A percentile compares a stretch with the other conserved stretches of the same genome.
Evolutionary conservation across 2,797 vertebrate species (phyloP).

Genomic region (Pangasius macronema): DNA sequence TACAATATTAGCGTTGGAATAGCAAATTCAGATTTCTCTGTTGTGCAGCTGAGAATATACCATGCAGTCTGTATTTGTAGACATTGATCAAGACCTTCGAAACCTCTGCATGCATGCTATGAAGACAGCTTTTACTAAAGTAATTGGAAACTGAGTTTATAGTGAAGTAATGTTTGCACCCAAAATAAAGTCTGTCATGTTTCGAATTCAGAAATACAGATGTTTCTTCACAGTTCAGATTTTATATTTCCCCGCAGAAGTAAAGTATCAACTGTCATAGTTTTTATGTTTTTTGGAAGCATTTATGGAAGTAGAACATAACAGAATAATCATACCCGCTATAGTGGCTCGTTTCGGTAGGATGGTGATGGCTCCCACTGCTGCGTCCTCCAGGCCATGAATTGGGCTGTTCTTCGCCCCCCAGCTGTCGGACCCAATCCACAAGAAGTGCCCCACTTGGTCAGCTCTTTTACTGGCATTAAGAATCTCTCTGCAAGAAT

Average conservation of each 20-base stretch:
- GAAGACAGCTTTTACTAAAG: too few relatives aligned
- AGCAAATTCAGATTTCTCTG: neutral
- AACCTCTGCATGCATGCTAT: neutral
- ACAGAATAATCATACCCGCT: constrained; percentile 74
- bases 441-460: constrained; percentile 90
- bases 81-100: neutral
- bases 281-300: neutral
- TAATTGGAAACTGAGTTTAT: too few relatives aligned
- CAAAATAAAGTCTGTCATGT: too few relatives aligned
- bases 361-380: constrained; percentile 91
- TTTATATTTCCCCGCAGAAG: neutral
- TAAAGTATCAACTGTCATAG: neutral
- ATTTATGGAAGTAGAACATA: neutral
- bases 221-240: neutral
- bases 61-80: neutral
- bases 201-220: neutral
- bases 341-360: constrained; percentile 91
- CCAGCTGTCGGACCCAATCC: constrained; percentile 97
- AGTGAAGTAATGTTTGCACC: too few relatives aligned
- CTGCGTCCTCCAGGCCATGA: constrained; percentile 87
- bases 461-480: constrained; percentile 89
- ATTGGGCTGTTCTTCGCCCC: constrained; percentile 89
- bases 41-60: neutral
- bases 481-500: constrained; percentile 83
- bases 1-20: neutral